Percentiles rank a stretch among this genome's conserved stretches.
Conservation (phyloP, 2,113 vertebrate genomes). For the Engraulis encrasicolus region DNA sequence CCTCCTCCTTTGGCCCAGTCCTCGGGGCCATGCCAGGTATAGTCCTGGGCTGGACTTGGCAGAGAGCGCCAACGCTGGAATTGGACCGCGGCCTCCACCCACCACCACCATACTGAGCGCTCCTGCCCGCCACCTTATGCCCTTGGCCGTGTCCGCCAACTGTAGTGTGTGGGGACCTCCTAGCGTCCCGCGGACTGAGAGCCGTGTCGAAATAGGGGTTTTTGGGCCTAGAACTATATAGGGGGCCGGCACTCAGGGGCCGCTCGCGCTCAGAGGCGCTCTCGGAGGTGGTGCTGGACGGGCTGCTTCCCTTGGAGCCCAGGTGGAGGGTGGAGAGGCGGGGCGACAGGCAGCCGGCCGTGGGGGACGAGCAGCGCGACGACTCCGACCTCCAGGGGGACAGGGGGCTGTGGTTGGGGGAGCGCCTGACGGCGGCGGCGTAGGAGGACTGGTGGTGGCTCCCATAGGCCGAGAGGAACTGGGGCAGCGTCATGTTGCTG, state of each 20-base stretch:
- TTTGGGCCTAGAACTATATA: conserved; percentile 54
- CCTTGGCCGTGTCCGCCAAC: conserved; percentile 56
- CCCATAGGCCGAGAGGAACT: conserved; percentile 81
- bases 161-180: conserved; percentile 53
- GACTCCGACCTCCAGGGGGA: conserved; percentile 74
- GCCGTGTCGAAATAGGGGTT: conserved; percentile 68
- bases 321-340: conserved; percentile 85
- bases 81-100: conserved; percentile 70
- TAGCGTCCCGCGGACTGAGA: conserved; percentile 49
- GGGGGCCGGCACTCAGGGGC: conserved; percentile 63
- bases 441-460: conserved; percentile 89
- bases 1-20: conserved; percentile 58
- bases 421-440: conserved; percentile 85
- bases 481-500: conserved; percentile 76
- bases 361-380: conserved; percentile 87
- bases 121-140: conserved; percentile 51
- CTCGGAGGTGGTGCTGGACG: conserved; percentile 88
- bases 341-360: conserved; percentile 73
- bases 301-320: conserved; percentile 91
- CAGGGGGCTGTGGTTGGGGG: conserved; percentile 68
- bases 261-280: conserved; percentile 81
- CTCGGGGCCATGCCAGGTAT: conserved; percentile 87
- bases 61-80: conserved; percentile 47
- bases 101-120: conserved; percentile 58
- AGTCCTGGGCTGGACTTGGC: conserved; percentile 53